Evolutionary conservation across 2,888 invertebrate species (phyloP), one percentile per base, ranked within the genome.

Genomic region (Alsophila aescularia): DNA sequence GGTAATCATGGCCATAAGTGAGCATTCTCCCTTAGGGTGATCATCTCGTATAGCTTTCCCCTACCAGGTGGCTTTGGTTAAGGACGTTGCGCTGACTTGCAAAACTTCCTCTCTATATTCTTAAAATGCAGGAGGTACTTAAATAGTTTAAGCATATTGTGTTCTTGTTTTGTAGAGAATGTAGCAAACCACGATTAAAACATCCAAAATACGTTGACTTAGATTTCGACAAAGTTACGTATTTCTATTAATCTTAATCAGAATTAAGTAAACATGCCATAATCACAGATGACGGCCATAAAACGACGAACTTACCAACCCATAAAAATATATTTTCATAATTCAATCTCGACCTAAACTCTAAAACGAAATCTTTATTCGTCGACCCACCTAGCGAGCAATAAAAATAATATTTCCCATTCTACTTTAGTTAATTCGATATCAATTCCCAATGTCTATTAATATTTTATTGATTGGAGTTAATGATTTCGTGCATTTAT

Each of bases 381-480:
- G 48, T 66, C 66, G 66, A 61, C 63, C 60, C 65, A 63, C 64
- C 70, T 42, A 62, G 60, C 58, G 54, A 59, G 66, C 54, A 68
- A 74, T 79, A 79, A 79, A 78, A 78, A 72, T 66, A 70, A 72
- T 71, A 77, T 79, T 78, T 77, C 71, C 74, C 72, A 67, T 73
- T 73, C 72, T 69, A 74, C 69, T 68, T 75, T 67, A 67, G 58
- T 76, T 80, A 77, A 84, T 73, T 66, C 62, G 70, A 73, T 71
- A 75, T 72, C 70, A 60, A 69, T 69, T 71, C 69, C 62, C n/a
- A 69, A 74, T 60, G 58, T 64, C 61, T 76, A 76, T 73, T 76
- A 75, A 72, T 77, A 77, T 72, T 79, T 81, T 84, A 86, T 85
- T 80, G 80, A 85, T 81, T 73, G 63, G 69, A 75, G 69, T 75